phyloP scores from a whole-genome alignment of 2,797 vertebrate species.

The Rallus crepitans region DNA sequence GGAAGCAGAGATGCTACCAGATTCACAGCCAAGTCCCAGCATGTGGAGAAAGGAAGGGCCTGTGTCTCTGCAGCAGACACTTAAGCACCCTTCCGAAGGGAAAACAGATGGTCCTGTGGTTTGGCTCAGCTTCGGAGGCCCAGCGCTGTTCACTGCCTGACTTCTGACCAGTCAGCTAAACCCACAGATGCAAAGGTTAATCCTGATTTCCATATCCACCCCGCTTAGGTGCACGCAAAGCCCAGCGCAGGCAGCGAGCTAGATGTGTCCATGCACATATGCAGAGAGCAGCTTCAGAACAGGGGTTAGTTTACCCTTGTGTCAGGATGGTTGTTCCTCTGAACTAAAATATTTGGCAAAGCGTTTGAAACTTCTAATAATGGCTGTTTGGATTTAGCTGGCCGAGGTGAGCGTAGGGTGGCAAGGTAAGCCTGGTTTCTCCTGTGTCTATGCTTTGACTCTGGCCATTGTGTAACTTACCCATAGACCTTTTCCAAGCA shows the following conservation, averaged over 20 bases:
- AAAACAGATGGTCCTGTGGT: not conserved
- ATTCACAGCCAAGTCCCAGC: not conserved
- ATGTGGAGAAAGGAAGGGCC: not conserved
- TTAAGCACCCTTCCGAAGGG: not conserved
- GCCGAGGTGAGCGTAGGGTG: not conserved
- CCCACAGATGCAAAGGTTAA: not conserved
- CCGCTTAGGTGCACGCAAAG: not conserved
- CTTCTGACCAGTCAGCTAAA: not conserved
- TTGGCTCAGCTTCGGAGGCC: not conserved
- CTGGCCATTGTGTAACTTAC: not conserved
- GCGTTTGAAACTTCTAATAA: not conserved
- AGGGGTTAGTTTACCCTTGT: not conserved
- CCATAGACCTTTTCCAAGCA: not conserved
- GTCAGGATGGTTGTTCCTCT: not conserved
- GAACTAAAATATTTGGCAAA: not conserved
- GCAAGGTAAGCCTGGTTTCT: not conserved
- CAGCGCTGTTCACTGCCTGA: not conserved
- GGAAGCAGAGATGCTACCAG: not conserved
- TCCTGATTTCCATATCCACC: not conserved
- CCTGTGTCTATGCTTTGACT: not conserved
- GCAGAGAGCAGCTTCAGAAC: not conserved
- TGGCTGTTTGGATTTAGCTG: not conserved
- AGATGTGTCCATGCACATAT: rapidly evolving
- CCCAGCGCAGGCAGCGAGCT: not conserved
- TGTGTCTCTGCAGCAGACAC: not conserved